These are phyloP conservation scores for Xenopus borealis DNA, from an alignment of 2,113 vertebrate species.

Conservation along the genomic window DNA sequence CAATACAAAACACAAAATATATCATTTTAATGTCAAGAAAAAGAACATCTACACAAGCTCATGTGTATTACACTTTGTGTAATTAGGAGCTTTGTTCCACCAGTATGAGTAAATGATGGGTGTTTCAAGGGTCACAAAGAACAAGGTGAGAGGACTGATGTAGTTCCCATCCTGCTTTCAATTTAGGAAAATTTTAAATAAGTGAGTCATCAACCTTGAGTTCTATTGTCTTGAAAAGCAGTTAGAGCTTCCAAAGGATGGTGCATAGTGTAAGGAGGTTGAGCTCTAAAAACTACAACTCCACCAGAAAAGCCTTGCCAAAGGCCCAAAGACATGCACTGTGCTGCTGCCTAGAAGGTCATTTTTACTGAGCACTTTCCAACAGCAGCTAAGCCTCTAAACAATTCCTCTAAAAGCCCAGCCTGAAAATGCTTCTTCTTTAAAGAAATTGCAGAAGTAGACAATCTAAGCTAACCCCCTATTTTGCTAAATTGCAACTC, in stretches of 20 bases:
- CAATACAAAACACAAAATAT: no score
- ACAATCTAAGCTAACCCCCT: conserved; percentile 71
- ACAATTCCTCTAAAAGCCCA: conserved; percentile 61
- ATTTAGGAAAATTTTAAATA: neutral
- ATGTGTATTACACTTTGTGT: no score
- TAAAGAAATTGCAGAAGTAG: conserved; percentile 64
- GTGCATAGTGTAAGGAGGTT: conserved; percentile 33
- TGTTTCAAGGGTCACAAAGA: conserved; percentile 51
- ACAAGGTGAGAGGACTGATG: conserved; percentile 10
- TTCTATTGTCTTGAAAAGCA: conserved; percentile 57
- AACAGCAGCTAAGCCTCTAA: conserved; percentile 59
- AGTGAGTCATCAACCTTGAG: conserved; percentile 49
- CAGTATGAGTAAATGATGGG: neutral
- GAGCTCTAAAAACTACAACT: conserved; percentile 45
- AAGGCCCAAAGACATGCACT: conserved; percentile 11
- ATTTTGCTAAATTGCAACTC: conserved; percentile 71
- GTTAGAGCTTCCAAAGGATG: conserved; percentile 48
- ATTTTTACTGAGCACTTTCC: conserved; percentile 63
- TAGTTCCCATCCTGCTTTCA: neutral
- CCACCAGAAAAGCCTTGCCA: conserved; percentile 49
- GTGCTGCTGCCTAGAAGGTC: conserved; percentile 57
- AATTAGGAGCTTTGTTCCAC: neutral
- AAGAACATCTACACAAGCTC: no score
- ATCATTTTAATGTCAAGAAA: no score
- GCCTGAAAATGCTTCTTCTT: conserved; percentile 62